Conservation (phyloP, 2,797 vertebrate genomes). For the Muscicapa striata region DNA sequence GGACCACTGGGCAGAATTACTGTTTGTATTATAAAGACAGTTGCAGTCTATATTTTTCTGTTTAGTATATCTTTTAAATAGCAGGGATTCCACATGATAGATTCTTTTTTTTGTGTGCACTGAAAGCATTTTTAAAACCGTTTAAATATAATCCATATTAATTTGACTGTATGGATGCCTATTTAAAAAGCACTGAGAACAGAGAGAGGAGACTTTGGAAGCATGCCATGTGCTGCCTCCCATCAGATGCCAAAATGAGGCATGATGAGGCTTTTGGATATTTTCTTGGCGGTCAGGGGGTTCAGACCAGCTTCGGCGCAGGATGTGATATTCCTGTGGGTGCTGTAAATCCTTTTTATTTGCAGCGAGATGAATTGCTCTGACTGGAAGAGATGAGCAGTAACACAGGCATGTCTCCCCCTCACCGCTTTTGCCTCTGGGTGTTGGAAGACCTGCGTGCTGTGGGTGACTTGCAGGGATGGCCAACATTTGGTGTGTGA, state of each 20-base stretch:
- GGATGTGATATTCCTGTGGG: slow-evolving; percentile 5
- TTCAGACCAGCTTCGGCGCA: background rate
- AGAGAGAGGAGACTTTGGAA: background rate
- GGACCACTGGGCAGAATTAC: background rate
- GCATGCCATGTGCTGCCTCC: background rate
- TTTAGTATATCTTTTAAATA: background rate
- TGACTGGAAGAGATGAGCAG: background rate
- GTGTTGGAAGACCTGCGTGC: accelerated
- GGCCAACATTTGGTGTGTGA: background rate
- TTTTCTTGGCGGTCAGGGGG: background rate
- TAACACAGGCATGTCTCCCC: background rate
- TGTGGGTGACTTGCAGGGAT: background rate
- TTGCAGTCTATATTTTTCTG: background rate
- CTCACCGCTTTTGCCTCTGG: accelerated
- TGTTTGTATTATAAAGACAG: background rate
- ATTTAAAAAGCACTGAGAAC: background rate
- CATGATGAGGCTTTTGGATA: background rate
- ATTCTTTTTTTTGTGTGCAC: background rate
- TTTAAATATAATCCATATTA: slow-evolving; percentile 13
- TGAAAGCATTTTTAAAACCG: background rate
- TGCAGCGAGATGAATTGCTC: background rate
- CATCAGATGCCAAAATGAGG: background rate
- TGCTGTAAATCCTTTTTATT: background rate
- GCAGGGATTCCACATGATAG: background rate
- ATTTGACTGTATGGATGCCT: background rate